A percentile compares a stretch with the other conserved stretches of the same genome.
phyloP scores from a whole-genome alignment of 2,797 vertebrate species.

The Crenichthys baileyi region DNA sequence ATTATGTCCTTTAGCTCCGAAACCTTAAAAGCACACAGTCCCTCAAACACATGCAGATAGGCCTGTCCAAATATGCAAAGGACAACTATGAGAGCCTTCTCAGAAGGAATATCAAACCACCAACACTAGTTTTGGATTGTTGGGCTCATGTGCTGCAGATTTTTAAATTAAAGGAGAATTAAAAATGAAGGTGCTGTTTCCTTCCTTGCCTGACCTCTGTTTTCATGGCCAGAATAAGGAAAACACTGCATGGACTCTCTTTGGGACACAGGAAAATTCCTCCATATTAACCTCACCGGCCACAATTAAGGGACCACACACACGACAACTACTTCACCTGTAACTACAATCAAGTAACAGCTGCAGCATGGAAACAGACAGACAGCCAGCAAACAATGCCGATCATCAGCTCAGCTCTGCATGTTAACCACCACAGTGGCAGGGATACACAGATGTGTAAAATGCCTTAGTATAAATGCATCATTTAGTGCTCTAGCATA shows the following conservation, averaged over 20 bases:
- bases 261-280: slow-evolving; percentile 28
- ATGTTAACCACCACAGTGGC: slow-evolving; percentile 67
- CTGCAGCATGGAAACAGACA: slow-evolving; percentile 74
- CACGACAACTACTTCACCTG: slow-evolving; percentile 40
- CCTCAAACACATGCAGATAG: slow-evolving; percentile 11
- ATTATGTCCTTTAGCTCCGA: slow-evolving; percentile 47
- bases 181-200: slow-evolving; percentile 24
- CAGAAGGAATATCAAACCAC: slow-evolving; percentile 46
- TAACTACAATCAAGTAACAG: slow-evolving; percentile 65
- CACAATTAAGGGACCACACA: slow-evolving; percentile 15
- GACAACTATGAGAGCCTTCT: slow-evolving; percentile 47
- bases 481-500: not conserved
- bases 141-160: slow-evolving; percentile 10
- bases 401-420: slow-evolving; percentile 63
- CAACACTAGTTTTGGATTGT: slow-evolving; percentile 20
- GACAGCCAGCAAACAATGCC: slow-evolving; percentile 30
- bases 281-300: slow-evolving; percentile 70
- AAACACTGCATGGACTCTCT: slow-evolving; percentile 73
- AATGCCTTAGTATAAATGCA: not conserved
- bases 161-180: slow-evolving; percentile 26
- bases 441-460: slow-evolving; percentile 10
- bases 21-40: slow-evolving; percentile 29
- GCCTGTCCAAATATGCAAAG: slow-evolving; percentile 26
- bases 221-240: slow-evolving; percentile 66
- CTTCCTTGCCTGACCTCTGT: slow-evolving; percentile 73